These are phyloP conservation scores for Progne subis DNA, from an alignment of 2,113 vertebrate genomes.

Conservation along the genomic window DNA sequence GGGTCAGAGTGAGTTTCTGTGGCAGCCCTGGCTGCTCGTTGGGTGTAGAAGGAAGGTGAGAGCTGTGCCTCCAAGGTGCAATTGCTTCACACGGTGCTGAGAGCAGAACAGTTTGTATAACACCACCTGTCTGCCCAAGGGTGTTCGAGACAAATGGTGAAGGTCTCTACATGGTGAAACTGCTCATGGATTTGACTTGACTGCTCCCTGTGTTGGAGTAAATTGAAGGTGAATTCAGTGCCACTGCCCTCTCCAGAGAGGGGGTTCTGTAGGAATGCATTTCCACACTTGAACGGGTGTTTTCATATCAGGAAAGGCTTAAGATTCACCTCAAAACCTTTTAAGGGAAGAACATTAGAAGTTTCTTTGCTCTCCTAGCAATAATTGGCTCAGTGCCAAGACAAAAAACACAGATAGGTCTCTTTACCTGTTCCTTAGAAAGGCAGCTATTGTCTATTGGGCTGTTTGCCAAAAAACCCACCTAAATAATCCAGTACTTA, in stretches of 20 bases:
- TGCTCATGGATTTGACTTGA: background rate
- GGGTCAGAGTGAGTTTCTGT: background rate
- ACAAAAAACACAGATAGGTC: too few relatives aligned
- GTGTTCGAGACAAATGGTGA: rapidly evolving
- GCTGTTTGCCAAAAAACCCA: too few relatives aligned
- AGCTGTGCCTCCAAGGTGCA: background rate
- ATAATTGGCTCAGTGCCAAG: too few relatives aligned
- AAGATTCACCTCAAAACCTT: too few relatives aligned
- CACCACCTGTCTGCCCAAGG: background rate
- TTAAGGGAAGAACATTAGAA: too few relatives aligned
- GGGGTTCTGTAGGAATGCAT: too few relatives aligned
- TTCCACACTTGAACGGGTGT: too few relatives aligned
- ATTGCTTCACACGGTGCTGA: background rate
- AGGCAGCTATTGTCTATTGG: too few relatives aligned
- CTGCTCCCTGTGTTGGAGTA: background rate
- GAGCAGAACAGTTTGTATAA: background rate
- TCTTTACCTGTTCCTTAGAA: too few relatives aligned
- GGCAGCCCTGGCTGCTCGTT: background rate
- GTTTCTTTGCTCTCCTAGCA: too few relatives aligned
- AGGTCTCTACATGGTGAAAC: rapidly evolving
- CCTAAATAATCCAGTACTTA: too few relatives aligned
- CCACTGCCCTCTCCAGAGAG: background rate
- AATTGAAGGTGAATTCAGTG: background rate
- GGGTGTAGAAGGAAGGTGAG: background rate
- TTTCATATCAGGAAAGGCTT: too few relatives aligned